Evolutionary conservation across 35 echinoderm and acorn worm genomes (phyloP).

Genomic region (Amphiura filiformis): DNA sequence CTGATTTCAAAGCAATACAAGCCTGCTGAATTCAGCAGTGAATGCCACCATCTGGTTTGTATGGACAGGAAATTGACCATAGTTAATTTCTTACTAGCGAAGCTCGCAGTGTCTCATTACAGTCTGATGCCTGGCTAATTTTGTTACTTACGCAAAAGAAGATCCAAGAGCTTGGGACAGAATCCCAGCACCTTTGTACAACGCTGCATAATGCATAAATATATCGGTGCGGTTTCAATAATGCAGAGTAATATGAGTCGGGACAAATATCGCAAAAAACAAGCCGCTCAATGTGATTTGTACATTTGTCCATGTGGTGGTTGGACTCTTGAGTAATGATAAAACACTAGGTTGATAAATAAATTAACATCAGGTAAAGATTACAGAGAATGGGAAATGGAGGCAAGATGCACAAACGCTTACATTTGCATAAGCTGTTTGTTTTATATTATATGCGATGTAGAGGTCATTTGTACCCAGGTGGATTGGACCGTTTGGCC

Average conservation of each 20-base stretch:
- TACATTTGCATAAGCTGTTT: neutral
- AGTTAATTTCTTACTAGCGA: neutral
- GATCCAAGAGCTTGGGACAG: neutral
- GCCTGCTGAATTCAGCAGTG: constrained; percentile 4
- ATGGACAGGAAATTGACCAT: constrained; percentile 1
- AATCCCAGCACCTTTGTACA: neutral
- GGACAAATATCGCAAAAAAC: neutral
- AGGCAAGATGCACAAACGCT: neutral
- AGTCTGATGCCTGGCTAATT: neutral
- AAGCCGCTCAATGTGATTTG: neutral
- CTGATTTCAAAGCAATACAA: neutral
- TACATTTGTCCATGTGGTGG: neutral
- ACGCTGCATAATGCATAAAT: neutral
- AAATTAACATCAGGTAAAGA: neutral
- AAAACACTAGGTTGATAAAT: neutral
- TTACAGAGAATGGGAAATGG: neutral
- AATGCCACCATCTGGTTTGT: neutral
- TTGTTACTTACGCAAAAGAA: constrained; percentile 4
- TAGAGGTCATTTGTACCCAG: neutral
- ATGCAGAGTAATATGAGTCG: constrained; percentile 4
- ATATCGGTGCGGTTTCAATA: neutral
- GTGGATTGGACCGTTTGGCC: neutral
- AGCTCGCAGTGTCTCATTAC: constrained; percentile 5
- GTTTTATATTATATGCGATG: neutral
- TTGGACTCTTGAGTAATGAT: neutral